Evolutionary conservation across 2,113 vertebrate genomes (phyloP).

Genomic region (Petrocephalus zakoni): DNA sequence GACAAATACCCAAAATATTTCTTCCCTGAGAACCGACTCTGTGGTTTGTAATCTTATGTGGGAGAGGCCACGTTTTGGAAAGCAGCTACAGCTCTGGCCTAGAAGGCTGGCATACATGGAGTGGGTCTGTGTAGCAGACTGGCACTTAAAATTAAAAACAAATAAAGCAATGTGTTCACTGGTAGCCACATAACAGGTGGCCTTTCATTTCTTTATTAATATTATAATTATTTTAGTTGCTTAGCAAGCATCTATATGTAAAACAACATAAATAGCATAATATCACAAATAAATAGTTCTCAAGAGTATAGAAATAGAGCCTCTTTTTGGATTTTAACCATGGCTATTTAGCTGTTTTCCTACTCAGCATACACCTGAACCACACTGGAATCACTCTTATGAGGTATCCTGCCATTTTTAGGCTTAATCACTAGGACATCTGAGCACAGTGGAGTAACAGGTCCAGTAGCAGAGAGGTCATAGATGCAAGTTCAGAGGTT

Average conservation of each 20-base stretch:
- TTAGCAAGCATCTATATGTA: background rate
- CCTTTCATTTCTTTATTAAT: slow-evolving; percentile 1
- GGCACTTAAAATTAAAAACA: background rate
- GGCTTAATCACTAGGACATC: background rate
- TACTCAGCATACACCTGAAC: background rate
- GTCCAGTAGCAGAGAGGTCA: background rate
- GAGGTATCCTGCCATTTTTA: background rate
- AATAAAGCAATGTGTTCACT: background rate
- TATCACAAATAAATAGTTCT: background rate
- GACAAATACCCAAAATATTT: background rate
- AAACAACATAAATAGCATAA: background rate
- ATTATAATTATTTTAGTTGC: background rate
- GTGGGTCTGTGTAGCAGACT: background rate
- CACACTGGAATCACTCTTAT: background rate
- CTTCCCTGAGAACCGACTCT: background rate
- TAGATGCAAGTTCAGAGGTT: background rate
- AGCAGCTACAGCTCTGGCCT: background rate
- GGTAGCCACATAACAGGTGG: background rate
- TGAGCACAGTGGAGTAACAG: background rate
- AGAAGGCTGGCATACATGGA: background rate
- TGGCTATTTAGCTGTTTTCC: background rate
- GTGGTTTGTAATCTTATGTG: background rate
- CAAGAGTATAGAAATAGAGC: background rate
- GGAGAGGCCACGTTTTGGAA: background rate
- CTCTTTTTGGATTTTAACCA: background rate